Evolutionary conservation across 2,888 invertebrate species (phyloP).

Genomic region (Gordius sp.): DNA sequence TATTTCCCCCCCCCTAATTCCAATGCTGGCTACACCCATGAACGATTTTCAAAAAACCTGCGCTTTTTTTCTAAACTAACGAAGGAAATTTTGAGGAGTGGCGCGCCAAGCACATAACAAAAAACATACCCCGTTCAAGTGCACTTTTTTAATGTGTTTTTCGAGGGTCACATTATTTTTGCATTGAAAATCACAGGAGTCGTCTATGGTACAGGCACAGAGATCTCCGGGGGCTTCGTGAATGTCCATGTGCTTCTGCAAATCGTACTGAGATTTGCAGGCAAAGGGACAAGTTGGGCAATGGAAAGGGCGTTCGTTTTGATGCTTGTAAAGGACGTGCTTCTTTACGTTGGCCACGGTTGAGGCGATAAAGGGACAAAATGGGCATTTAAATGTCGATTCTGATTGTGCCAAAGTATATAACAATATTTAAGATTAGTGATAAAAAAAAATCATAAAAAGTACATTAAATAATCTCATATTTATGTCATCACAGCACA

Average conservation of each 20-base stretch:
- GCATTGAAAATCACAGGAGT: too few relatives aligned
- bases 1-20: too few relatives aligned
- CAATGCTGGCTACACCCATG: too few relatives aligned
- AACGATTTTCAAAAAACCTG: too few relatives aligned
- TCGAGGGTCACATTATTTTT: not conserved
- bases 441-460: not conserved
- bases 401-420: too few relatives aligned
- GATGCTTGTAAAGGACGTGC: not conserved
- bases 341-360: conserved; percentile 5
- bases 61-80: too few relatives aligned
- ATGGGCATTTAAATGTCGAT: not conserved
- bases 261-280: conserved; percentile 1
- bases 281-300: not conserved
- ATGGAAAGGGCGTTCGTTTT: not conserved
- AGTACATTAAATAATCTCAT: not conserved
- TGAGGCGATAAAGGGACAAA: not conserved
- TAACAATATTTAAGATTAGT: conserved; percentile 1
- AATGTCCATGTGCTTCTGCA: not conserved
- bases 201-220: too few relatives aligned
- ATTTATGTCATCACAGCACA: too few relatives aligned
- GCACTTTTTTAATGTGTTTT: not conserved
- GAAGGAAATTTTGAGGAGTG: too few relatives aligned
- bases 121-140: too few relatives aligned
- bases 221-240: too few relatives aligned
- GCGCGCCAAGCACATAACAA: too few relatives aligned